These are phyloP conservation scores for Cyprinodon brontotheroides DNA, from an alignment of 2,113 vertebrate species.

Conservation along the genomic window DNA sequence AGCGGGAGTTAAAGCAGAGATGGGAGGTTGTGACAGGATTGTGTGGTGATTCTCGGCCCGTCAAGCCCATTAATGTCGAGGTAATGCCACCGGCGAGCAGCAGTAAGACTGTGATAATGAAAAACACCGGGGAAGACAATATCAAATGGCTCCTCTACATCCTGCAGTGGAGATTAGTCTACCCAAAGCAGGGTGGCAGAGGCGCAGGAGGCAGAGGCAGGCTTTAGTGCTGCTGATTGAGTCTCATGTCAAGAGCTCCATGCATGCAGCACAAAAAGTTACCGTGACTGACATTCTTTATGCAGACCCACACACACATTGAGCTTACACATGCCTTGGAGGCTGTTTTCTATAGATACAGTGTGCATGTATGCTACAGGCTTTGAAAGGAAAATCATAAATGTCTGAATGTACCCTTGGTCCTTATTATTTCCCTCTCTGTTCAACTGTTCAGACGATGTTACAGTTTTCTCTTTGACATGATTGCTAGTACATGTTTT, in stretches of 20 bases:
- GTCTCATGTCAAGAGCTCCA: constrained; percentile 74
- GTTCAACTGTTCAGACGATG: background rate
- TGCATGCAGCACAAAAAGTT: constrained; percentile 61
- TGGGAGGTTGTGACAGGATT: constrained; percentile 91
- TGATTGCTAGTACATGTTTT: too few relatives aligned
- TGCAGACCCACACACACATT: constrained; percentile 45
- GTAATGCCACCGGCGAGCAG: constrained; percentile 93
- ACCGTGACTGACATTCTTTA: constrained; percentile 69
- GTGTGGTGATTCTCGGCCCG: constrained; percentile 92
- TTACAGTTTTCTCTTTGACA: background rate
- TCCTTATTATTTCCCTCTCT: constrained; percentile 17
- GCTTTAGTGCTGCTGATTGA: constrained; percentile 79
- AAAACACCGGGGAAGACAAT: constrained; percentile 99
- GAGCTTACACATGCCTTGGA: constrained; percentile 28
- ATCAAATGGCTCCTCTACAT: constrained; percentile 99
- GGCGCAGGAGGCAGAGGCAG: constrained; percentile 63
- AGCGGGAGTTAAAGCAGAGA: constrained; percentile 68
- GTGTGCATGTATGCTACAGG: constrained; percentile 24
- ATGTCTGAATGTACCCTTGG: constrained; percentile 32
- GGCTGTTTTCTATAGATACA: constrained; percentile 61
- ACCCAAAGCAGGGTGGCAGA: constrained; percentile 68
- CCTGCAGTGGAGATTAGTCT: constrained; percentile 79
- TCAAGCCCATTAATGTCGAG: constrained; percentile 90
- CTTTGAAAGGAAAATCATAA: constrained; percentile 18
- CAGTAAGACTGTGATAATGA: constrained; percentile 97